Evolutionary conservation across 2,888 invertebrate genomes (phyloP).

Genomic region (Sinodicranocentrus sp.): DNA sequence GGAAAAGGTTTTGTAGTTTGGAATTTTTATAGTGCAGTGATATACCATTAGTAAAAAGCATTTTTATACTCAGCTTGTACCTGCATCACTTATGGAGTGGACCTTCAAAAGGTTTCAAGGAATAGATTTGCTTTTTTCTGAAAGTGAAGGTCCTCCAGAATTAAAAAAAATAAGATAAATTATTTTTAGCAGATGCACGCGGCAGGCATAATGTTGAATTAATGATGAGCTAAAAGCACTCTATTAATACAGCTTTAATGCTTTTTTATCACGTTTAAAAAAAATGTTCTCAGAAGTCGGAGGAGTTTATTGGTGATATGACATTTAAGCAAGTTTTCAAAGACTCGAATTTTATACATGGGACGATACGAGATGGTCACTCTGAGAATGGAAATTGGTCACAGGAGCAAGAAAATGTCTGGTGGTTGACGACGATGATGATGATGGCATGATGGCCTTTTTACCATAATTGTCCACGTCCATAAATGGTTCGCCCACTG

Average conservation of each 20-base stretch:
- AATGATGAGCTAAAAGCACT: no score
- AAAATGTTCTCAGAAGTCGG: no score
- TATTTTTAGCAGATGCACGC: no score
- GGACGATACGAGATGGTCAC: conserved; percentile 25
- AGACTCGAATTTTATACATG: conserved; percentile 35
- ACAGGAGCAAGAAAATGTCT: conserved; percentile 5
- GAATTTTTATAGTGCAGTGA: no score
- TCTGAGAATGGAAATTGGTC: not conserved
- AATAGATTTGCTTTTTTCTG: not conserved
- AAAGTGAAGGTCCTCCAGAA: not conserved
- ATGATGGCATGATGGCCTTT: conserved; percentile 60
- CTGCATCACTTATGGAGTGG: no score
- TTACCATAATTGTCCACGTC: conserved; percentile 75
- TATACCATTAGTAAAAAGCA: no score
- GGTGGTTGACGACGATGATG: conserved; percentile 21
- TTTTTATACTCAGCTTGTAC: no score
- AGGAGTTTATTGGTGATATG: not conserved
- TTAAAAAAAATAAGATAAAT: conserved; percentile 5
- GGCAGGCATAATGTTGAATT: no score
- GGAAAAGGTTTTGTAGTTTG: no score
- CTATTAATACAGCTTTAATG: no score
- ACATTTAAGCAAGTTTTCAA: conserved; percentile 1
- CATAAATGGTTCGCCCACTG: conserved; percentile 75
- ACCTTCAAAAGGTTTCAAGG: conserved; percentile 14
- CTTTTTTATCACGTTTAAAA: no score